A percentile compares a stretch with the other conserved stretches of the same genome.
Conservation (phyloP, 2,888 invertebrate species). For the Drosophila picticornis region DNA sequence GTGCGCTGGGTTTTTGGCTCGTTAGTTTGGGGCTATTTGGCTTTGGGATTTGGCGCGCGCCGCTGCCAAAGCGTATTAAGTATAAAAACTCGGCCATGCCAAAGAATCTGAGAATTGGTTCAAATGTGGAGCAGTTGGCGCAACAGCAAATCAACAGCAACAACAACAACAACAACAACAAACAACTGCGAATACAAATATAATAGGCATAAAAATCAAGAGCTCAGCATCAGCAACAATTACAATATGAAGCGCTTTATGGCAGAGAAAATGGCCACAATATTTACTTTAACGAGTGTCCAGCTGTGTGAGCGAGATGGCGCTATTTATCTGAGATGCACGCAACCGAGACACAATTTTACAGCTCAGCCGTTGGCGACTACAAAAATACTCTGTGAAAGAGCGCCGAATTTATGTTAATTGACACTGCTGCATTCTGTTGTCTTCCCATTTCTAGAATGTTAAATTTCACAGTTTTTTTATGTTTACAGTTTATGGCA, state of each 20-base stretch:
- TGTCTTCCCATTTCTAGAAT: neutral
- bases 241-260: slow-evolving; percentile 52
- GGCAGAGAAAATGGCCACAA: slow-evolving; percentile 55
- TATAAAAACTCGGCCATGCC: slow-evolving; percentile 61
- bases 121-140: slow-evolving; percentile 50
- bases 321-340: neutral
- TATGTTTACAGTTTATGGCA: slow-evolving; percentile 3
- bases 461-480: neutral
- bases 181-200: slow-evolving; percentile 20
- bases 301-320: slow-evolving; percentile 28
- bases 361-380: slow-evolving; percentile 10
- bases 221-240: slow-evolving; percentile 42
- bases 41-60: slow-evolving; percentile 73
- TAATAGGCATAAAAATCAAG: slow-evolving; percentile 52
- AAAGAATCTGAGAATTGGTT: slow-evolving; percentile 42
- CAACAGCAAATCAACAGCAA: slow-evolving; percentile 26
- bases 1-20: slow-evolving; percentile 72
- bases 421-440: neutral
- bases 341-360: slow-evolving; percentile 1
- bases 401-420: neutral
- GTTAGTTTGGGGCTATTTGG: slow-evolving; percentile 75
- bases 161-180: neutral
- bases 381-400: slow-evolving; percentile 17
- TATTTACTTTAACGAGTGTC: slow-evolving; percentile 70
- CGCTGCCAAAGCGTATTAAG: slow-evolving; percentile 43